phyloP scores from a whole-genome alignment of 37 sponge, comb jelly and placozoan species.

The Petrosia ficiformis region DNA sequence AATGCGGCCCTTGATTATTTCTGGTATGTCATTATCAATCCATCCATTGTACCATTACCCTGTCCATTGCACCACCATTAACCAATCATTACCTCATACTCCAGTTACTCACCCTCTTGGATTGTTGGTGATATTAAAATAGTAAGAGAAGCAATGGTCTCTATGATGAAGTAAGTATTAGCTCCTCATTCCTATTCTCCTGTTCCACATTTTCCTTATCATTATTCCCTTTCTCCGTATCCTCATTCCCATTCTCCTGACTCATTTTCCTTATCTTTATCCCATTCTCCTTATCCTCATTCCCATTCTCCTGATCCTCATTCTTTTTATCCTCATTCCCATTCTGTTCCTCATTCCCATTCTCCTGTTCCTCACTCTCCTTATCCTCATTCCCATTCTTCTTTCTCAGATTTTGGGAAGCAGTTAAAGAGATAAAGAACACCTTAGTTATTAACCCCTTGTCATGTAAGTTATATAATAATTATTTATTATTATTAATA shows the following conservation, averaged over 20 bases:
- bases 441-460: neutral
- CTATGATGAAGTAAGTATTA: constrained; percentile 13
- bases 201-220: neutral
- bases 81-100: neutral
- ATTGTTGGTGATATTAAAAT: constrained; percentile 2
- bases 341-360: neutral
- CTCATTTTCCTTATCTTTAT: neutral
- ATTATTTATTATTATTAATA: no score
- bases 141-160: constrained; percentile 6
- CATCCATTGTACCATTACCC: neutral
- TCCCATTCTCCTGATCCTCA: neutral
- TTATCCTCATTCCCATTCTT: neutral
- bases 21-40: constrained; percentile 28
- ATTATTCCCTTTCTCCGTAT: neutral
- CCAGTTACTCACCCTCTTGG: constrained; percentile 3
- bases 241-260: neutral
- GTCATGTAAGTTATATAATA: no score
- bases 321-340: neutral
- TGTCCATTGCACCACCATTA: neutral
- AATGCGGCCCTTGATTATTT: constrained; percentile 77
- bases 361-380: neutral
- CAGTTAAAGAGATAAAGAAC: constrained; percentile 57
- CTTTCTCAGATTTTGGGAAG: constrained; percentile 51
- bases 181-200: neutral
- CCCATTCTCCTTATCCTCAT: neutral